Conservation (phyloP, 2,113 vertebrate genomes). For the Hydrochoerus hydrochaeris region DNA sequence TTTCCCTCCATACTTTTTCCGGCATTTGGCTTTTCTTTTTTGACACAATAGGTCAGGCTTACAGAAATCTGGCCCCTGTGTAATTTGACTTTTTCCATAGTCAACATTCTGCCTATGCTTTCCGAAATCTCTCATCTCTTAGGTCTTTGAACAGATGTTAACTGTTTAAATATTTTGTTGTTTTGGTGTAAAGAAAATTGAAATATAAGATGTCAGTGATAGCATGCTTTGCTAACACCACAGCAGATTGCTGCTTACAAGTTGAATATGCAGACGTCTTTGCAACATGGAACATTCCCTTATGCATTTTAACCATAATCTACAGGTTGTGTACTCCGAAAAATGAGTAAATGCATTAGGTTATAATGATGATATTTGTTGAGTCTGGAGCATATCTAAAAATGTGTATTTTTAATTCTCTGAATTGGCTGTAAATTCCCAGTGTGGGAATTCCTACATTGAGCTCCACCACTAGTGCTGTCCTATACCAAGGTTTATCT, state of each 20-base stretch:
- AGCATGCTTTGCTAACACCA: slow-evolving; percentile 75
- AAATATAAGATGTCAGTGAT: slow-evolving; percentile 78
- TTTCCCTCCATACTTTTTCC: slow-evolving; percentile 63
- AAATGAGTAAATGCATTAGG: slow-evolving; percentile 2
- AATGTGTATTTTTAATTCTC: neutral
- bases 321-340: slow-evolving; percentile 59
- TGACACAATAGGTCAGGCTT: slow-evolving; percentile 72
- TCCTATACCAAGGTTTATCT: neutral
- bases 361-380: neutral
- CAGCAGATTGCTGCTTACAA: slow-evolving; percentile 76
- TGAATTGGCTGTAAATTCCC: neutral
- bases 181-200: slow-evolving; percentile 78
- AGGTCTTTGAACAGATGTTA: slow-evolving; percentile 81
- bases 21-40: slow-evolving; percentile 60
- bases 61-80: slow-evolving; percentile 44
- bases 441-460: neutral
- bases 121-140: slow-evolving; percentile 57
- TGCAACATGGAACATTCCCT: slow-evolving; percentile 61
- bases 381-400: neutral
- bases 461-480: neutral
- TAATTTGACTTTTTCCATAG: slow-evolving; percentile 54
- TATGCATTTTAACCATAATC: slow-evolving; percentile 72
- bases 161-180: slow-evolving; percentile 83
- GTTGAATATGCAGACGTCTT: slow-evolving; percentile 66
- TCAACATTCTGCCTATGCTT: slow-evolving; percentile 50